Evolutionary conservation across 2,888 invertebrate genomes (phyloP).

Genomic region (Campopleginae sp.): DNA sequence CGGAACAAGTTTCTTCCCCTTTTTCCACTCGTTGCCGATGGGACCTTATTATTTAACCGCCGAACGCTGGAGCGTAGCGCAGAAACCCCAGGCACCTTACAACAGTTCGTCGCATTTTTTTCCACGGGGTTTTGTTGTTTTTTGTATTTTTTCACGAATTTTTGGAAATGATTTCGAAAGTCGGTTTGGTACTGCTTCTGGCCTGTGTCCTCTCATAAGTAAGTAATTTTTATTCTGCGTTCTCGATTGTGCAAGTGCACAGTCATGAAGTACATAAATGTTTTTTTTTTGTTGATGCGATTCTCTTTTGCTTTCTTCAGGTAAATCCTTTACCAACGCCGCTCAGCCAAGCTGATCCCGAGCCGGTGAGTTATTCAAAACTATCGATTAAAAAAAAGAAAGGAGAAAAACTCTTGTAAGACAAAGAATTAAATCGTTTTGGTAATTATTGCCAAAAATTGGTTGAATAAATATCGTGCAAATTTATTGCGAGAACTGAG

Average conservation of each 20-base stretch:
- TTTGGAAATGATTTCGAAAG: background rate
- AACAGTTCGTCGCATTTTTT: background rate
- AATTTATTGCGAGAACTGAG: no score
- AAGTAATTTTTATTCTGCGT: background rate
- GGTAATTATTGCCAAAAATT: background rate
- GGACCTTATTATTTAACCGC: no score
- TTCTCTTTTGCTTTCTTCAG: background rate
- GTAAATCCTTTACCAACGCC: background rate
- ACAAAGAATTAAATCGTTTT: background rate
- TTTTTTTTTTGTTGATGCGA: background rate
- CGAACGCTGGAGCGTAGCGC: no score
- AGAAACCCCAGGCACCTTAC: no score
- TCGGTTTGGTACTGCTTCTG: background rate
- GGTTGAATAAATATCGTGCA: background rate
- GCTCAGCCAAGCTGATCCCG: background rate
- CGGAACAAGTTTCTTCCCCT: no score
- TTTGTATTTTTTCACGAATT: background rate
- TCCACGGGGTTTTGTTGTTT: background rate
- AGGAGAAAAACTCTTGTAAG: background rate
- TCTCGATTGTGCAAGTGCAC: background rate
- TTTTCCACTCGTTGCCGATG: no score
- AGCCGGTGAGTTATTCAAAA: background rate
- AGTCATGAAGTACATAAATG: background rate
- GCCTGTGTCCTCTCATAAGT: background rate
- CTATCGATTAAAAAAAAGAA: background rate